Conservation (phyloP, 2,113 vertebrate genomes). For the Periophthalmus modestus region DNA sequence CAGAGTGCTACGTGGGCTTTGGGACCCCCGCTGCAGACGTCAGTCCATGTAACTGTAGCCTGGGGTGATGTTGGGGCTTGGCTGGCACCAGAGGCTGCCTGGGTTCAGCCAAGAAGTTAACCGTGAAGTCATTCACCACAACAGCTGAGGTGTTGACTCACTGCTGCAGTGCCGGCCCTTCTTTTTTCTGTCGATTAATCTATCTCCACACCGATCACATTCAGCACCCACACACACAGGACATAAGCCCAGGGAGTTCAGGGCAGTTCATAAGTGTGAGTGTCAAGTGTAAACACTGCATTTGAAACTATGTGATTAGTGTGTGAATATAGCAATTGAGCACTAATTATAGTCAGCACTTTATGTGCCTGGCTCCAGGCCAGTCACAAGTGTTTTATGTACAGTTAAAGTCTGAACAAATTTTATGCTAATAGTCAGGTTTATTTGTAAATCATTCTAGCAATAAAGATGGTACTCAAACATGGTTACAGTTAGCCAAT, state of each 20-base stretch:
- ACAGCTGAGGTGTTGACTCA: slow-evolving; percentile 71
- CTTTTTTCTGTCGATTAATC: slow-evolving; percentile 20
- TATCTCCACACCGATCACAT: slow-evolving; percentile 7
- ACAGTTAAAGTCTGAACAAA: background rate
- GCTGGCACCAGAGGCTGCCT: slow-evolving; percentile 52
- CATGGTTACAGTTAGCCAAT: background rate
- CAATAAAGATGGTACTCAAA: background rate
- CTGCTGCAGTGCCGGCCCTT: slow-evolving; percentile 32
- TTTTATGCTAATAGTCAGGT: background rate
- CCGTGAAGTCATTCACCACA: slow-evolving; percentile 65
- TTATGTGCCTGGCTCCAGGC: slow-evolving; percentile 4
- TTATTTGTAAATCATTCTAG: background rate
- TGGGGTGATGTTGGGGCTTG: slow-evolving; percentile 51
- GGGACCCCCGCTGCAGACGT: slow-evolving; percentile 80
- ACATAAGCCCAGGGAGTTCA: slow-evolving; percentile 1
- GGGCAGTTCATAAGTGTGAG: slow-evolving; percentile 9
- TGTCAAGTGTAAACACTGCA: slow-evolving; percentile 8
- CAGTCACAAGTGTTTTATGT: background rate
- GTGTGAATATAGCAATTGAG: slow-evolving; percentile 13
- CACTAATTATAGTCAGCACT: slow-evolving; percentile 10
- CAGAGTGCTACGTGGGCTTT: slow-evolving; percentile 49
- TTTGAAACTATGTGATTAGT: slow-evolving; percentile 1
- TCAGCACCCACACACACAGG: background rate
- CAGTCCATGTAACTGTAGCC: slow-evolving; percentile 66
- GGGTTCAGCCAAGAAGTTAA: slow-evolving; percentile 69